Conservation (phyloP, 2,113 vertebrate species). For the Triplophysa tibetana region DNA sequence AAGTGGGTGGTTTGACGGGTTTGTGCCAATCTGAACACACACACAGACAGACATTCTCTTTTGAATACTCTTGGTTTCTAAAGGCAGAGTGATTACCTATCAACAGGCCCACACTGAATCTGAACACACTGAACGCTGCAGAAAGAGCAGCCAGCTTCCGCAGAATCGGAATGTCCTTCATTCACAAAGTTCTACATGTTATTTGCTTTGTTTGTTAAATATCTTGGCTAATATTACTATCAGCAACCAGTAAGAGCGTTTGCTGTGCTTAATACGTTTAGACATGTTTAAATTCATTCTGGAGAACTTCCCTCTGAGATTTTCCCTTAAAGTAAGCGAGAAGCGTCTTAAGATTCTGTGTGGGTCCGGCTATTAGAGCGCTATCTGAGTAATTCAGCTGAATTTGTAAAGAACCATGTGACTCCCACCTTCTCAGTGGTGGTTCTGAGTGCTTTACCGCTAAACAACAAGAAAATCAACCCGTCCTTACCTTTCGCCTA, state of each 20-base stretch:
- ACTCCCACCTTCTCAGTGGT: conserved; percentile 24
- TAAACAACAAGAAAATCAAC: conserved; percentile 56
- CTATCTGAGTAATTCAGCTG: conserved; percentile 66
- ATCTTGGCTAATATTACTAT: too few species aligned
- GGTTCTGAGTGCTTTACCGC: conserved; percentile 14
- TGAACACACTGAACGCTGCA: too few species aligned
- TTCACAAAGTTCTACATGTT: too few species aligned
- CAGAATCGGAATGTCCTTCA: too few species aligned
- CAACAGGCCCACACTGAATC: not conserved
- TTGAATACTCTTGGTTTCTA: conserved; percentile 63
- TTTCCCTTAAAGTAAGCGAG: too few species aligned
- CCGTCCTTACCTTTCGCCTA: conserved; percentile 44
- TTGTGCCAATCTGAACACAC: conserved; percentile 53
- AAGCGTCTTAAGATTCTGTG: not conserved
- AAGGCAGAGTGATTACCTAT: conserved; percentile 62
- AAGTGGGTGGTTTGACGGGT: conserved; percentile 66
- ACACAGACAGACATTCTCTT: conserved; percentile 18
- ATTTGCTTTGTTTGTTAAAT: too few species aligned
- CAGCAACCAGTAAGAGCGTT: too few species aligned
- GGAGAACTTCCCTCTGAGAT: too few species aligned
- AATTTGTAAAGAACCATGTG: conserved; percentile 52
- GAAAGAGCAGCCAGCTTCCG: too few species aligned
- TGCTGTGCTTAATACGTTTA: too few species aligned
- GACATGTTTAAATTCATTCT: too few species aligned
- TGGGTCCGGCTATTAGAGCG: conserved; percentile 63